Evolutionary conservation across 2,113 vertebrate genomes (phyloP).

Genomic region (Gobio gobio): DNA sequence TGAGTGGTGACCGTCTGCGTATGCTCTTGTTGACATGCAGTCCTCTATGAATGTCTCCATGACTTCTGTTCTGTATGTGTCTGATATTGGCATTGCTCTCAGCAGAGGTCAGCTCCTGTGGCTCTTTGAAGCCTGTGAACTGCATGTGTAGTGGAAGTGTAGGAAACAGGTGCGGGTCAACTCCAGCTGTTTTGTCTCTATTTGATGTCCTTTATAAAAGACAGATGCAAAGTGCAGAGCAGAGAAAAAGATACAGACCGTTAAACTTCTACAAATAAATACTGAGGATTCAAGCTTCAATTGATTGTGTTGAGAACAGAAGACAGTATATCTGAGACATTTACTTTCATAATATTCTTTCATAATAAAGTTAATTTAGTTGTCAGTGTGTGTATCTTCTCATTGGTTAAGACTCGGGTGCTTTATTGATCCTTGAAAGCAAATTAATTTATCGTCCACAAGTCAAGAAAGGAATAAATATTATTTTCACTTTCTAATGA

Average conservation of each 20-base stretch:
- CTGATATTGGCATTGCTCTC: slow-evolving; percentile 20
- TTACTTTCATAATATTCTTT: not conserved
- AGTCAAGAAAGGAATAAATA: not conserved
- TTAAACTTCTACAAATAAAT: not conserved
- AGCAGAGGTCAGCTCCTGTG: slow-evolving; percentile 51
- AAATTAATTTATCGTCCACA: not conserved
- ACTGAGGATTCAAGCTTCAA: not conserved
- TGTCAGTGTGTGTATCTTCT: not conserved
- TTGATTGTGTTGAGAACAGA: not conserved
- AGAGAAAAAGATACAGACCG: slow-evolving; percentile 70
- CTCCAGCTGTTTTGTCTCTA: slow-evolving; percentile 65
- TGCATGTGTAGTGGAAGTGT: slow-evolving; percentile 71
- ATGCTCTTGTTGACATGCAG: not conserved
- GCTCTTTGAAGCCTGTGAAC: slow-evolving; percentile 72
- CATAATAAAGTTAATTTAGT: not conserved
- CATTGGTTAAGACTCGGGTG: not conserved
- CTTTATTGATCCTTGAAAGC: not conserved
- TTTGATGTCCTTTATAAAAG: slow-evolving; percentile 81
- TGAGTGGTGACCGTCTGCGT: not conserved
- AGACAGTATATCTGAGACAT: not conserved
- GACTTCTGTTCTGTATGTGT: slow-evolving; percentile 21
- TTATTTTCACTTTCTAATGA: not conserved
- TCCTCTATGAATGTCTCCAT: slow-evolving; percentile 14
- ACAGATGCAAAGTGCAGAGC: slow-evolving; percentile 71
- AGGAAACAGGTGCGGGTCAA: slow-evolving; percentile 80